These are phyloP conservation scores for Prunella himalayana DNA, from an alignment of 2,113 vertebrate species.

Conservation along the genomic window DNA sequence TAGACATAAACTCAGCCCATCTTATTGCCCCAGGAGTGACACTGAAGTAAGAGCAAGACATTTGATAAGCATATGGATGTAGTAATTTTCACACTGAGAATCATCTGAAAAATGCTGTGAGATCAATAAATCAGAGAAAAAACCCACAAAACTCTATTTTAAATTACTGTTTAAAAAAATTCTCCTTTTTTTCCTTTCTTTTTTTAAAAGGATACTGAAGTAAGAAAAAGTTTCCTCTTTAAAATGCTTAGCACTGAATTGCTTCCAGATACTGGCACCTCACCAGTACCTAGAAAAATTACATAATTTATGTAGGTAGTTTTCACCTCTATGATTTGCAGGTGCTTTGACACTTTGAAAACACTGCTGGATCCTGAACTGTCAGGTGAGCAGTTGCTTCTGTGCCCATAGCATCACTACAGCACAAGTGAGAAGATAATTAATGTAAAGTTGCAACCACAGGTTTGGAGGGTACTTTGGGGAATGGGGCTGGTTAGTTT, in stretches of 20 bases:
- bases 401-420: not conserved
- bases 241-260: not conserved
- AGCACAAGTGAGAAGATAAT: not conserved
- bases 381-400: not conserved
- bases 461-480: not conserved
- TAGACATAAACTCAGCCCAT: not conserved
- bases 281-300: not conserved
- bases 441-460: not conserved
- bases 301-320: not conserved
- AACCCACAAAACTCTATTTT: not conserved
- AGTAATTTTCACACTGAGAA: not conserved
- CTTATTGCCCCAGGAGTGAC: not conserved
- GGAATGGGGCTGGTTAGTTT: not conserved
- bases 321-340: not conserved
- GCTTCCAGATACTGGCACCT: not conserved
- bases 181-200: fast-evolving
- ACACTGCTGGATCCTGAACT: not conserved
- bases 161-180: not conserved
- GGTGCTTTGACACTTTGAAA: not conserved
- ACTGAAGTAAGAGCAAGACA: not conserved
- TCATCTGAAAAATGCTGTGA: not conserved
- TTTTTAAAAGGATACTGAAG: not conserved
- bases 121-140: not conserved
- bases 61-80: not conserved
- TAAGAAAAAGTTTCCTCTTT: not conserved